phyloP scores from a whole-genome alignment of 2,113 vertebrate species.

The Saguinus midas region DNA sequence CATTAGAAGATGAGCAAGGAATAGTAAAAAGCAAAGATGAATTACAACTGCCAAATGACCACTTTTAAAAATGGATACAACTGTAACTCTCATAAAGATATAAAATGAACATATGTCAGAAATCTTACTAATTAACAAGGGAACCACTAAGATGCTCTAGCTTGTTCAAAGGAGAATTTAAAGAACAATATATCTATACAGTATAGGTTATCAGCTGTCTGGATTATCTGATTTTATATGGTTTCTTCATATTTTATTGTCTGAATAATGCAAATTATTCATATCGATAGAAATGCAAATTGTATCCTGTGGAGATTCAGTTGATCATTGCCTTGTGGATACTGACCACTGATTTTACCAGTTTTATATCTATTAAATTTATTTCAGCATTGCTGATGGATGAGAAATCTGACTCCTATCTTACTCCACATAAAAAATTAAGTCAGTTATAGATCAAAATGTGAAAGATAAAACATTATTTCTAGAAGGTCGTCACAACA shows the following conservation, averaged over 20 bases:
- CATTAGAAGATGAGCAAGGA: background rate
- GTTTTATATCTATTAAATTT: background rate
- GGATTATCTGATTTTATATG: background rate
- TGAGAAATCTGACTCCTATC: background rate
- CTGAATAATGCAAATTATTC: background rate
- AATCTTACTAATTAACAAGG: background rate
- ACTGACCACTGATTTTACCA: background rate
- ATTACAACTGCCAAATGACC: background rate
- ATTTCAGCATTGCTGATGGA: background rate
- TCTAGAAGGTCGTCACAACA: background rate
- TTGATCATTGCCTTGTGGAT: background rate
- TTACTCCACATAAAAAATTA: background rate
- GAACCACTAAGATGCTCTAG: background rate
- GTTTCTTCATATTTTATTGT: background rate
- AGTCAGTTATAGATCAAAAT: background rate
- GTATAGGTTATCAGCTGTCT: background rate
- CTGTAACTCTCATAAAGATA: background rate
- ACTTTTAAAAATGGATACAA: background rate
- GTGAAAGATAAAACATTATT: background rate
- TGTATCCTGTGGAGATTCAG: background rate
- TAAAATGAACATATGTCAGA: background rate
- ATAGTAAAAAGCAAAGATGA: background rate
- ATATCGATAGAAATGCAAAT: background rate
- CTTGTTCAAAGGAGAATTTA: background rate
- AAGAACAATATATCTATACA: background rate